Base-by-base conservation (phyloP, 1,140 invertebrate species). In the Pogonus chalceus region DNA sequence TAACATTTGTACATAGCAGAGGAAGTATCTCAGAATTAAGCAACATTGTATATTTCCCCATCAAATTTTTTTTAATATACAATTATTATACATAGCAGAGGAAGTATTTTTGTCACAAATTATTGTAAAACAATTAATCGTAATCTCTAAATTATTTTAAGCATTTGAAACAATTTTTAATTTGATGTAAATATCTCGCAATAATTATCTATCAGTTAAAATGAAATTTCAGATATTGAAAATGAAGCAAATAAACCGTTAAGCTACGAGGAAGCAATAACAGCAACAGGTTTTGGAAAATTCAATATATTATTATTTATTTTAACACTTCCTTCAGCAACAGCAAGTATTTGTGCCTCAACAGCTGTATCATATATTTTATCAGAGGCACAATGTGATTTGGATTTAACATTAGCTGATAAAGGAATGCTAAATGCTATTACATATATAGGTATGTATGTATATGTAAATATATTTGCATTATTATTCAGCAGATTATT, bases 341-440 rank as follows among this genome's bases (percentile, higher is more conserved):
- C 78, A 72, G 76, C 78, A 2, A 72, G 76, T 0, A 77, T 80
- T 16, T 81, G 82, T 35, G 81, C 84, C 23, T 81, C 76, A 2
- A 76, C 75, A 35, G 78, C 78, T 3, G 74, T 81, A 54, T 80
- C 81, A 1, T 81, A 79, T 63, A 81, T 85, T 58, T 70, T 84
- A 58, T 80, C 82, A 0, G 70, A 78, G 4, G 83, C 81, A 0
- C 79, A 83, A 59, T 85, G 83, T 60, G 82, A 85, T 65, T 73
- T 87, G 37, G 59, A 77, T n/a, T 66, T 85, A 31, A 72, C 74
- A 0, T 60, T 82, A 0, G 60, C 79, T 12, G 74, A 84, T 23
- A 85, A 85, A 73, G 83, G 83, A 0, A 71, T 80, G 1, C 62
- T 85, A 0, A 84, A 80, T 55, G 80, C 77, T 1, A 73, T 77